Percentiles rank a stretch among this genome's conserved stretches.
Evolutionary conservation across 2,113 vertebrate species (phyloP).

Genomic region (Oncorhynchus kisutch): DNA sequence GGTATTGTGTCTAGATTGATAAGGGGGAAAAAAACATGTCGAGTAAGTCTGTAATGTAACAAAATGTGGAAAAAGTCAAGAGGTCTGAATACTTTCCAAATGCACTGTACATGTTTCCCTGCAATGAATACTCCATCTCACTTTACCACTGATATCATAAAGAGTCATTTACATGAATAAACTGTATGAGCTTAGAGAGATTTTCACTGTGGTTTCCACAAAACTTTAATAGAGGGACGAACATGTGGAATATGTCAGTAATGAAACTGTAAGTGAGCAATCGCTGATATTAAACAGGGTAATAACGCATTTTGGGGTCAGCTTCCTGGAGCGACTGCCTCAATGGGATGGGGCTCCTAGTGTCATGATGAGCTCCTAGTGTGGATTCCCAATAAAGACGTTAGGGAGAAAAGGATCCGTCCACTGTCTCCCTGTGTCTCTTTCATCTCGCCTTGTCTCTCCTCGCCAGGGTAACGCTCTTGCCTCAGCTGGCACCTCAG

Average conservation of each 20-base stretch:
- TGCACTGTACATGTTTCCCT: neutral
- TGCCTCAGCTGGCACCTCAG: slow-evolving; percentile 60
- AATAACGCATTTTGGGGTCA: slow-evolving; percentile 25
- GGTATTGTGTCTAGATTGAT: too few species aligned
- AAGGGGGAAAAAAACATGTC: too few species aligned
- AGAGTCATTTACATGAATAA: slow-evolving; percentile 30
- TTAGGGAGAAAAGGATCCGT: slow-evolving; percentile 39
- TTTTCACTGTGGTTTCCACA: slow-evolving; percentile 24
- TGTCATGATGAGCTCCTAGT: slow-evolving; percentile 30
- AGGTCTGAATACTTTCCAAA: too few species aligned
- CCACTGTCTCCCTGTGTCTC: slow-evolving; percentile 12
- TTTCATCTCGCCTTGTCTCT: slow-evolving; percentile 62
- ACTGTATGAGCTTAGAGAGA: slow-evolving; percentile 1
- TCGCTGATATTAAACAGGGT: slow-evolving; percentile 13
- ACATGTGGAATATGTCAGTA: slow-evolving; percentile 17
- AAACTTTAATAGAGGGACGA: slow-evolving; percentile 9
- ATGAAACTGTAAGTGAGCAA: slow-evolving; percentile 6
- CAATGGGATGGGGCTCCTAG: slow-evolving; percentile 12
- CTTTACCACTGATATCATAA: slow-evolving; percentile 15
- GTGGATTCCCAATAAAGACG: slow-evolving; percentile 52
- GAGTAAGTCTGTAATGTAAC: too few species aligned
- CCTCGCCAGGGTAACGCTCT: slow-evolving; percentile 56
- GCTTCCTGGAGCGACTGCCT: slow-evolving; percentile 10
- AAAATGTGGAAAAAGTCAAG: too few species aligned
- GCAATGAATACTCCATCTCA: slow-evolving; percentile 6